Conservation (phyloP, 2,797 vertebrate species). For the Neomorphus geoffroyi region DNA sequence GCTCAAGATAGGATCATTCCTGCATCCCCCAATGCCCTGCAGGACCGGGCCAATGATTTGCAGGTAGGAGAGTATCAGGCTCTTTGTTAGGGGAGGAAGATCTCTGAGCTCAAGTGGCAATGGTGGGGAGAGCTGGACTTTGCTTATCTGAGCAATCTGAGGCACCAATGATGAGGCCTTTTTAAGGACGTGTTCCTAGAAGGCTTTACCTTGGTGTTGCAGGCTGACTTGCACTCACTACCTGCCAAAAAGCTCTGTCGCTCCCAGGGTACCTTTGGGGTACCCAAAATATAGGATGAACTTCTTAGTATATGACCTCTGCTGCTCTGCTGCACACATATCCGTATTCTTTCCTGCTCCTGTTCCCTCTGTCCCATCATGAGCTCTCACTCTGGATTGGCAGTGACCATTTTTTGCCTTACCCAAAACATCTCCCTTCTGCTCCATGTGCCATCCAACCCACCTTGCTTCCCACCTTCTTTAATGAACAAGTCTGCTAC, state of each 20-base stretch:
- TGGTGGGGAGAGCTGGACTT: neutral
- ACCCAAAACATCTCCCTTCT: neutral
- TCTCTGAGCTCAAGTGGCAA: neutral
- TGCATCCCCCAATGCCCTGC: slow-evolving; percentile 78
- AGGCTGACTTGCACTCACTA: neutral
- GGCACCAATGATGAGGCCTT: accelerated
- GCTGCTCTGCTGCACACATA: neutral
- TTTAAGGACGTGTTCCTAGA: neutral
- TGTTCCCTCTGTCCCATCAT: neutral
- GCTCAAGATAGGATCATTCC: slow-evolving; percentile 82
- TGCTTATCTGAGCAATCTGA: neutral
- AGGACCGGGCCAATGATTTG: slow-evolving; percentile 77
- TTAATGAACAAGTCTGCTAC: neutral
- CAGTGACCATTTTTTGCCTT: neutral
- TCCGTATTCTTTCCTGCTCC: neutral
- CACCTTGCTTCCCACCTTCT: neutral
- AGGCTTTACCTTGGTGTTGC: neutral
- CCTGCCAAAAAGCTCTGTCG: neutral
- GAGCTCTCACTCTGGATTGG: neutral
- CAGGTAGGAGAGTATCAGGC: slow-evolving; percentile 76
- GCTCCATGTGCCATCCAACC: neutral
- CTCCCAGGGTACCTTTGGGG: neutral
- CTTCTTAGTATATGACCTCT: neutral
- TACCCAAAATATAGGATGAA: neutral
- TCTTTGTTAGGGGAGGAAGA: neutral